Evolutionary conservation across 1,140 invertebrate genomes (phyloP), one percentile per base, ranked within the genome.

Genomic region (Elysia chlorotica): DNA sequence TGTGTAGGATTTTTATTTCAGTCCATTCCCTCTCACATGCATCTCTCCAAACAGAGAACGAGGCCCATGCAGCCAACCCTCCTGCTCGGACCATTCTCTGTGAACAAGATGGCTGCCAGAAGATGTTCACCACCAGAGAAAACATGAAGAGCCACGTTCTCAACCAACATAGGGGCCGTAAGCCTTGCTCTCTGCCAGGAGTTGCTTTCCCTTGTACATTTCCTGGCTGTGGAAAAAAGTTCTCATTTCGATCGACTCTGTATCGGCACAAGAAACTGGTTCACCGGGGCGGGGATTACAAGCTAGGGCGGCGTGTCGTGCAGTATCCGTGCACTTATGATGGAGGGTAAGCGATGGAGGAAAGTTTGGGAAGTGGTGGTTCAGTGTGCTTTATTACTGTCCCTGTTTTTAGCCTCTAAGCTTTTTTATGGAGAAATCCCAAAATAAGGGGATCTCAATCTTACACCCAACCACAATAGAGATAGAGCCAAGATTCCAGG

Each of bases 231-330:
- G 67, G 67, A 21, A 57, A 59, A 28, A 2, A 69, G 56, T 69
- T 69, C 41, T 69, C 67, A 1, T 59, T 69, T 23, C 57, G 67
- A 56, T 59, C 53, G 4, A 69, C 67, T 14, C 38, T 69, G 53
- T 69, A 57, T 36, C 30, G 67, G 19, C 67, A 69, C 36, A 59
- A 69, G 53, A 69, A 69, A 25, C 67, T 69, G 6, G 67, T 69
- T 17, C 67, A 69, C 54, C 33, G 38, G 28, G 67, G 67, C 23
- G 67, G 67, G 54, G 67, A 69, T 38, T 69, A 69, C 33, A 69
- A 59, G 31, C 67, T 36, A 3, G 56, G 56, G 2, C 5, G 35
- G 3, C 53, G 38, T 31, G 37, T 59, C 30, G 65, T 67, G 25
- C 53, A 67, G 65, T 54, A 67, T 37, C n/a, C 28, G 21, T 67